Conservation (phyloP, 2,888 invertebrate genomes). For the Ectropis crepuscularia region DNA sequence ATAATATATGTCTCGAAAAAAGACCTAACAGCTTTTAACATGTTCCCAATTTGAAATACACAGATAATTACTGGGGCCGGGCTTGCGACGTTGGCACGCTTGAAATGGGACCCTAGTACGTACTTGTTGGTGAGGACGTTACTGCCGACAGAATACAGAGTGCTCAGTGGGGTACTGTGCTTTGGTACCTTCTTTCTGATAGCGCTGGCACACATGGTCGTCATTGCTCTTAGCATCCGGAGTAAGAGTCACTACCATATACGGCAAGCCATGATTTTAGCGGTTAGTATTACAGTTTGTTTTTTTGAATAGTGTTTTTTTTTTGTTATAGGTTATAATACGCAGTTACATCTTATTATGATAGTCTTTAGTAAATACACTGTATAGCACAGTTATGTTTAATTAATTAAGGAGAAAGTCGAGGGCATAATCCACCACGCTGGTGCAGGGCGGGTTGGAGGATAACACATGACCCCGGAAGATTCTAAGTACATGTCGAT, state of each 20-base stretch:
- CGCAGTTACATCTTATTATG: too few relatives aligned
- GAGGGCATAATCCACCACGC: too few relatives aligned
- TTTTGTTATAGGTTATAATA: too few relatives aligned
- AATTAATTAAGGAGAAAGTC: too few relatives aligned
- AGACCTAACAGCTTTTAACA: too few relatives aligned
- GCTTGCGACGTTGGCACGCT: not conserved
- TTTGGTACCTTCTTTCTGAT: not conserved
- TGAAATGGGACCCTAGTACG: conserved; percentile 11
- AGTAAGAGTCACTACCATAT: not conserved
- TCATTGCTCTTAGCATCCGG: not conserved
- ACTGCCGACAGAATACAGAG: not conserved
- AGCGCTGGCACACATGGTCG: conserved; percentile 1
- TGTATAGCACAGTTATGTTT: too few relatives aligned
- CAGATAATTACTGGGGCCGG: conserved; percentile 12
- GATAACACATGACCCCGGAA: too few relatives aligned
- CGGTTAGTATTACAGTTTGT: conserved; percentile 1
- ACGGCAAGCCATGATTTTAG: conserved; percentile 1
- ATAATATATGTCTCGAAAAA: too few relatives aligned
- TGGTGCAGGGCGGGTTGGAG: too few relatives aligned
- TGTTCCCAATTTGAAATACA: not conserved
- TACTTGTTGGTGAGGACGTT: not conserved
- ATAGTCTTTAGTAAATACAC: too few relatives aligned
- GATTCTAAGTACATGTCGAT: too few relatives aligned
- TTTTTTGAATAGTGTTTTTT: too few relatives aligned
- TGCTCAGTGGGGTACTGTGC: conserved; percentile 1